Evolutionary conservation across 2,888 invertebrate species (phyloP), one percentile per base, ranked within the genome.

Genomic region (Girardia tigrina): DNA sequence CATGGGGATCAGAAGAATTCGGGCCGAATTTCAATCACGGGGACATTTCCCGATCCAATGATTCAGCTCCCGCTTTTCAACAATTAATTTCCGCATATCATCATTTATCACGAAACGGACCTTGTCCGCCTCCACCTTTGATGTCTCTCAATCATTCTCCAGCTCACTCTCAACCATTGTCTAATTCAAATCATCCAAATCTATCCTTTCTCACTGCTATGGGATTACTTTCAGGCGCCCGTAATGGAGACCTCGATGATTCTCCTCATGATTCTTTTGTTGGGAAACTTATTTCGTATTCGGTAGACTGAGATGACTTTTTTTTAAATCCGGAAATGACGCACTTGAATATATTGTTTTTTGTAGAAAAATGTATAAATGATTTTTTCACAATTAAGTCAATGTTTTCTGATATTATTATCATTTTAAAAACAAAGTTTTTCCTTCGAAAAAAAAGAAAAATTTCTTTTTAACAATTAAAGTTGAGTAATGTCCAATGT

Each of bases 61-160:
- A 72, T 28, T 26, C 20, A 8, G 23, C 72, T 8, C 72, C 72
- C 12, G 27, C 72, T 8, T 72, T 72, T 26, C 72, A 72, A 28
- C 72, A 72, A 72, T 26, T 72, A 26, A 26, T 72, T 36, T 36
- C 36, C 16, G 36, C 36, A 36, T 36, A 36, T 36, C 36, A 36
- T 36, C 36, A 36, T 16, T 36, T 36, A 36, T 36, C 36, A 12
- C 36, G 36, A 12, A 36, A 36, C 16, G 36, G 36, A 36, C 36
- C 36, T 36, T 36, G 36, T 36, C 36, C 36, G 8, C 36, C 36
- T 36, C 36, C 36, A 12, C 36, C 36, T 12, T 36, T 36, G 16
- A 36, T 36, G 36, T 36, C 36, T 8, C 36, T 36, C 12, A 36
- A 16, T 36, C 36, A 36, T 36, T 36, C 36, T 36, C 36, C 36